Evolutionary conservation across 2,113 vertebrate species (phyloP).

Genomic region (Orientallactaga bullata): DNA sequence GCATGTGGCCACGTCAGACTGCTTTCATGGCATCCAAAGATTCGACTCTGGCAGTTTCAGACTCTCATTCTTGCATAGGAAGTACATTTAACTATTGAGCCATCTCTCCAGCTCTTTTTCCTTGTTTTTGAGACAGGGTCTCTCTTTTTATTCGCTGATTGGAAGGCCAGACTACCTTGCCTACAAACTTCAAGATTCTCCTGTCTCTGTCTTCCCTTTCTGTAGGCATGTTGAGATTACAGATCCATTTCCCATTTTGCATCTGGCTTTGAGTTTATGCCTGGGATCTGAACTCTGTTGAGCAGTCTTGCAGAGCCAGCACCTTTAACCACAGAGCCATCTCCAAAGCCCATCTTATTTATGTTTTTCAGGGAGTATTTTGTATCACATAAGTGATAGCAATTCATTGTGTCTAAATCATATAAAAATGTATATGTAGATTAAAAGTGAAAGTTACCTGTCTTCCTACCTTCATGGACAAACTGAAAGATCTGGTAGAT

Average conservation of each 20-base stretch:
- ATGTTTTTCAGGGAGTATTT: constrained; percentile 40
- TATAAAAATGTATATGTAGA: constrained; percentile 3
- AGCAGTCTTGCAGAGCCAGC: no score
- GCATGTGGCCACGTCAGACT: no score
- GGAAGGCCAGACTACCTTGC: no score
- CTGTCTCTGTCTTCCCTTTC: background rate
- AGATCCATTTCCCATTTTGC: no score
- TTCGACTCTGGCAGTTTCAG: no score
- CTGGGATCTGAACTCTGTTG: background rate
- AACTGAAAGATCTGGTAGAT: background rate
- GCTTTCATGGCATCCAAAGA: no score
- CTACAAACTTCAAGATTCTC: background rate
- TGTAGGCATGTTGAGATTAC: no score
- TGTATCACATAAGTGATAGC: background rate
- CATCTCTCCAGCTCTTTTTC: no score
- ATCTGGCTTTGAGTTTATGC: no score
- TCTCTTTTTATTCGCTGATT: background rate
- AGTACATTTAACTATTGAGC: no score
- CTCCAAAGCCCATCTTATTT: background rate
- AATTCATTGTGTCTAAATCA: constrained; percentile 12
- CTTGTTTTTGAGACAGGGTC: background rate
- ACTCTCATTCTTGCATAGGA: no score
- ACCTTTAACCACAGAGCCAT: background rate
- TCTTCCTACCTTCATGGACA: constrained; percentile 23
- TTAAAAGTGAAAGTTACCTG: constrained; percentile 34